A percentile compares a stretch with the other conserved stretches of the same genome.
Conservation (phyloP, 2,888 invertebrate species). For the Orchesellides sinensis region DNA sequence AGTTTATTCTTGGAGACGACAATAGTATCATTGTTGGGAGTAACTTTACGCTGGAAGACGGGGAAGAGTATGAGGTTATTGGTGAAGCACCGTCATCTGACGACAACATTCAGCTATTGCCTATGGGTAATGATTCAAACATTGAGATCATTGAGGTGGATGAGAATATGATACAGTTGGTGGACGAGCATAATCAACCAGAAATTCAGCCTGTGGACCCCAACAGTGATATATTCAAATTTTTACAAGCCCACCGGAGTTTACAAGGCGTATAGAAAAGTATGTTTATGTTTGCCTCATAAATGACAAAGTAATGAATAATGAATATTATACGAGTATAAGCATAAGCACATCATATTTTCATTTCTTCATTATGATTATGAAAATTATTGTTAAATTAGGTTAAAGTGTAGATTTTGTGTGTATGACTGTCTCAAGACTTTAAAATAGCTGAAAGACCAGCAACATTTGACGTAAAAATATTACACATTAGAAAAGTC, state of each 20-base stretch:
- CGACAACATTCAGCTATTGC: slow-evolving; percentile 34
- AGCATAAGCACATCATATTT: not conserved
- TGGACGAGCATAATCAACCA: slow-evolving; percentile 28
- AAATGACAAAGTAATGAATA: not conserved
- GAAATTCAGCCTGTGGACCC: slow-evolving; percentile 35
- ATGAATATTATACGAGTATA: not conserved
- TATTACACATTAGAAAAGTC: too few species aligned
- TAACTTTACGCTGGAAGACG: slow-evolving; percentile 48
- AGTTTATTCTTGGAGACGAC: slow-evolving; percentile 34
- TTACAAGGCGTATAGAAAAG: slow-evolving; percentile 1
- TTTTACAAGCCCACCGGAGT: slow-evolving; percentile 36
- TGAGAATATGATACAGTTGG: slow-evolving; percentile 48
- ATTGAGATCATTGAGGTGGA: slow-evolving; percentile 54
- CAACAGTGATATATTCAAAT: slow-evolving; percentile 48
- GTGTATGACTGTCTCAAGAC: not conserved
- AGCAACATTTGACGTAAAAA: too few species aligned
- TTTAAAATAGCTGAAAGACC: too few species aligned
- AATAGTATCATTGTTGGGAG: slow-evolving; percentile 35
- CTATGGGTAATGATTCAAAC: slow-evolving; percentile 27
- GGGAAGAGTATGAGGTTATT: slow-evolving; percentile 49
- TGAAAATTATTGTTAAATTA: not conserved
- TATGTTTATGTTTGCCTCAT: too few species aligned
- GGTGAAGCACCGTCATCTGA: slow-evolving; percentile 33
- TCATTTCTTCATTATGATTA: not conserved
- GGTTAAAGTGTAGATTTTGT: not conserved